Base-by-base conservation (phyloP, 2,113 vertebrate genomes). In the Pygathrix nemaeus region DNA sequence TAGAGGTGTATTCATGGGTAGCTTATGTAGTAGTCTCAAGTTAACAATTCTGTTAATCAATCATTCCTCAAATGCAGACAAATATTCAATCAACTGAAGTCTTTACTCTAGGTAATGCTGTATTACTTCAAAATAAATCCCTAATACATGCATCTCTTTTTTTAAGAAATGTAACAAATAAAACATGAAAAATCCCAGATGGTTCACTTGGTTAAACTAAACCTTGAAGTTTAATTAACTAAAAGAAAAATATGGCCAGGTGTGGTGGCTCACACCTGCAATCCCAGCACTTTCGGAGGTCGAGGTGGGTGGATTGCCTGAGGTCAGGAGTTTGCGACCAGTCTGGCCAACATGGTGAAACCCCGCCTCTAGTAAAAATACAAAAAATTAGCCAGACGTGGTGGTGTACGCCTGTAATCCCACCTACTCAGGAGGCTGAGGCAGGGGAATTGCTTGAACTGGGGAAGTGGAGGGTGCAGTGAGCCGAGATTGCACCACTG, bases 161-260 rank as follows among this genome's bases (percentile, higher is more conserved):
- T 83, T 92, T 55, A 92, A 94, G 32, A 27, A 84, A 82, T 64
- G 43, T 18, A 92, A 89, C 48, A 75, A n/a, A 64, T 86, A 43
- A 90, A 96, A 93, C 21, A 90, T 43, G 45, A 96, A 96, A 90
- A 68, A 66, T 93, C 76, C 43, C 35, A 57, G 17, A 55, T 66
- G 35, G 17, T 75, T 91, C 43, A 48, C 38, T 64, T 81, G 70
- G 43, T 27, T 84, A 32, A 84, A 59, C 32, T 38, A 75, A 82
- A 94, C 85, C 48, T 14, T 81, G 4, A 92, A 75, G 20, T 72
- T 30, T 68, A 76, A 52, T 23, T 68, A 85, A 52, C 45, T 61
- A 64, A 14, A 96, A 78, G 78, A 82, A 91, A 94, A 80, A 78
- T 2, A 55, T 7, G 52, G 52, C 52, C 52, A 55, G 2, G 52